phyloP scores from a whole-genome alignment of 2,888 invertebrate species.

The Nemoura dubitans region DNA sequence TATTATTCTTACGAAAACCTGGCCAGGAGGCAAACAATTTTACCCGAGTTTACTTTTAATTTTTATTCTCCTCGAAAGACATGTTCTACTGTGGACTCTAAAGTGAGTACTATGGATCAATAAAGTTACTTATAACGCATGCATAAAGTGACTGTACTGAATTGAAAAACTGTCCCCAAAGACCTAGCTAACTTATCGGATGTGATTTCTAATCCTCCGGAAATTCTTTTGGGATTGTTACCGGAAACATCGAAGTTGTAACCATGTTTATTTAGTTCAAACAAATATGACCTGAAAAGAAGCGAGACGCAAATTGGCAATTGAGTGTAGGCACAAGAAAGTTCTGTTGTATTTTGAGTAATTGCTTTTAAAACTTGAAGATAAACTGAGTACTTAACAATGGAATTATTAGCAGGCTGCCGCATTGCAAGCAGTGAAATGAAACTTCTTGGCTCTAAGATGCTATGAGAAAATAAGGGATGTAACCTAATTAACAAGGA shows the following conservation, averaged over 20 bases:
- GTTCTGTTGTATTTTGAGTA: conserved; percentile 16
- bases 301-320: conserved; percentile 1
- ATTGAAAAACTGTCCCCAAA: neutral
- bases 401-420: conserved; percentile 13
- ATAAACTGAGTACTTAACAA: neutral
- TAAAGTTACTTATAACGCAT: neutral
- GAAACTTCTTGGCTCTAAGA: neutral
- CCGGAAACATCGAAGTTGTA: neutral
- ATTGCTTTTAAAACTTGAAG: conserved; percentile 25
- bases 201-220: neutral
- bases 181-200: no score
- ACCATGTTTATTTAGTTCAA: neutral
- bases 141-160: neutral
- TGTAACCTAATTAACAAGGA: conserved; percentile 38
- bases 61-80: neutral
- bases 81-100: neutral
- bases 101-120: neutral
- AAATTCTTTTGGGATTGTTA: neutral
- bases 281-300: neutral
- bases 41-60: neutral
- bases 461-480: conserved; percentile 16
- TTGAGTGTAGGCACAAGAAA: neutral
- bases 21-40: neutral
- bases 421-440: conserved; percentile 19
- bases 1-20: neutral